Conservation (phyloP, 2,888 invertebrate genomes). For the Tenthredo mesomela region DNA sequence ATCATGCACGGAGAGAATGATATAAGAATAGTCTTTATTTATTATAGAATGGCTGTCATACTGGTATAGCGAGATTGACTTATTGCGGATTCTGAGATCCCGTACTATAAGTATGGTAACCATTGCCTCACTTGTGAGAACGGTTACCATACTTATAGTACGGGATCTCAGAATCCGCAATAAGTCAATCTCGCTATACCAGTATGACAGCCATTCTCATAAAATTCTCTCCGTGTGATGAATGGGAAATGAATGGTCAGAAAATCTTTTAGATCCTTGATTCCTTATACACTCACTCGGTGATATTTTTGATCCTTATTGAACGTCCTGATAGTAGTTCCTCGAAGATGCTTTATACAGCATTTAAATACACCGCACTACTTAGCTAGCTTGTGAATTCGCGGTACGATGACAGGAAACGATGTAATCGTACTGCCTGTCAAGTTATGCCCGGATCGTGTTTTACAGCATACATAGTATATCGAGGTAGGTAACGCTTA, state of each 20-base stretch:
- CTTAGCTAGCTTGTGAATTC: neutral
- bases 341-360: neutral
- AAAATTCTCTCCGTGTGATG: too few species aligned
- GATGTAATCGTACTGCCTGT: neutral
- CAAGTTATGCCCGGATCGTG: neutral
- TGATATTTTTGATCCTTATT: neutral
- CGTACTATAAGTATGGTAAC: too few species aligned
- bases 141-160: too few species aligned
- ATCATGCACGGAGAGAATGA: too few species aligned
- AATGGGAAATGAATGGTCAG: neutral
- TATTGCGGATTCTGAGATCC: too few species aligned
- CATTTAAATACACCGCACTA: neutral
- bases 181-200: too few species aligned
- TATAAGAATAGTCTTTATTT: too few species aligned
- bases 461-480: neutral
- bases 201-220: too few species aligned
- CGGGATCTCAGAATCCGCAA: too few species aligned
- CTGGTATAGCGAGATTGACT: too few species aligned
- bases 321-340: neutral
- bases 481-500: conserved; percentile 12
- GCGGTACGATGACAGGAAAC: neutral
- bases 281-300: neutral
- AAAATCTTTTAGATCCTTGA: neutral
- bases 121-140: too few species aligned
- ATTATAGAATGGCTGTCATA: too few species aligned